Evolutionary conservation across 2,797 vertebrate species (phyloP), one percentile per base, ranked within the genome.

Genomic region (Hybognathus amarus): DNA sequence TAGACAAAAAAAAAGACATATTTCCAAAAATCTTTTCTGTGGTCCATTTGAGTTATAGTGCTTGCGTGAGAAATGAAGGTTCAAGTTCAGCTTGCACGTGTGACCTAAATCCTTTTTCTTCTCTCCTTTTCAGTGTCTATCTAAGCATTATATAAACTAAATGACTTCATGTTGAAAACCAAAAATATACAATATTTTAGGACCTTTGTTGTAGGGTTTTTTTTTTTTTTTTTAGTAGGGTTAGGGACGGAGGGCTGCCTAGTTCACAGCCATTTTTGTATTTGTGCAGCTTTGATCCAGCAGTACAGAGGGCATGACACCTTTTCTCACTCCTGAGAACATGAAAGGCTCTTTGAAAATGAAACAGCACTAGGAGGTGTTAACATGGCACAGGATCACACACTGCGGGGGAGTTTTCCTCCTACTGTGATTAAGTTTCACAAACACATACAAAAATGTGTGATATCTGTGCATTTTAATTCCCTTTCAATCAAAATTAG

Each of bases 321-420:
- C 40, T 81, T 82, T 61, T 67, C 68, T 73, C 80, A 45, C 47
- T 61, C 80, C 80, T 40, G 77, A 79, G 80, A 82, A 81, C 22
- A 86, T 47, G 85, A 86, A 85, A 66, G 73, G 42, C 73, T 77
- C 76, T 86, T 87, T 87, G 84, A 87, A 86, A 87, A 73, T 80
- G 82, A 74, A 85, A 79, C 85, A 71, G 77, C 81, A 63, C 73
- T 52, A 56, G 22, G 70, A 80, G 81, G 81, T 79, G 79, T 86
- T 84, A 84, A 86, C 67, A 84, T 56, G 82, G 79, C 71, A 64
- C 47, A 52, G 24, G 83, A 86, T 85, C 77, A 75, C 73, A 69
- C 59, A 13, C 70, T 69, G 70, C 10, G 36, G 74, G 47, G 77
- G 74, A 71, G 79, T 67, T 52, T 71, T 74, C 45, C 77, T 77